Base-by-base conservation (phyloP, 2,888 invertebrate genomes). In the Drosophila nigricruria region DNA sequence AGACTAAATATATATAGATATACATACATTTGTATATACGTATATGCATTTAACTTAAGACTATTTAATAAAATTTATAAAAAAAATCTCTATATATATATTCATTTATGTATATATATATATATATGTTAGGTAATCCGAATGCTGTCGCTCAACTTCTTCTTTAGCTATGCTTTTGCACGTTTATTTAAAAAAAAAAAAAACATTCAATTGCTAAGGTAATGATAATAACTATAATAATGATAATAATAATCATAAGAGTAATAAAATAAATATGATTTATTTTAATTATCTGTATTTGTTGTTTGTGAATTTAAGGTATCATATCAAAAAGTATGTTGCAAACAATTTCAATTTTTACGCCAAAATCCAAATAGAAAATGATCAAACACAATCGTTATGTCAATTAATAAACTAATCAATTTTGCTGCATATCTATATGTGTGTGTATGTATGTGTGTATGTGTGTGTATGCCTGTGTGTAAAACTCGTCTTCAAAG, bases 61-160 rank as follows among this genome's bases (percentile, higher is more conserved):
- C 63, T 82, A 58, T 16, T 16, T 47, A 72, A 69, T 60, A 72
- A 86, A 76, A 58, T 66, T 47, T 50, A n/a, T n/a, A 79, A 65
- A 68, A 53, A 36, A 53, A 32, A 3, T 52, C 4, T 32, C 1
- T 43, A 2, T 23, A 14, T 43, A 23, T 43, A 40, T 18, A 38
- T 30, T 10, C 10, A 30, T n/a, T n/a, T 34, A 34, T n/a, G 8
- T 43, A 43, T 43, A 43, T 43, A 47, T 47, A 32, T 50, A 52
- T 32, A 25, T n/a, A 20, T 30, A 23, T 52, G 4, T 34, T 25
- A 25, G 8, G 2, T 23, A 27, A 18, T 34, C 30, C 42, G 20
- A 50, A 69, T 57, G 52, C 50, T 43, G 23, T 36, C 49, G 30
- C 45, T 40, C 12, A 40, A 30, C 40, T 50, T 20, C 25, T 40